Percentiles rank a stretch among this genome's conserved stretches.
phyloP scores from a whole-genome alignment of 2,888 invertebrate genomes.

The Didymodactylos carnosus region DNA sequence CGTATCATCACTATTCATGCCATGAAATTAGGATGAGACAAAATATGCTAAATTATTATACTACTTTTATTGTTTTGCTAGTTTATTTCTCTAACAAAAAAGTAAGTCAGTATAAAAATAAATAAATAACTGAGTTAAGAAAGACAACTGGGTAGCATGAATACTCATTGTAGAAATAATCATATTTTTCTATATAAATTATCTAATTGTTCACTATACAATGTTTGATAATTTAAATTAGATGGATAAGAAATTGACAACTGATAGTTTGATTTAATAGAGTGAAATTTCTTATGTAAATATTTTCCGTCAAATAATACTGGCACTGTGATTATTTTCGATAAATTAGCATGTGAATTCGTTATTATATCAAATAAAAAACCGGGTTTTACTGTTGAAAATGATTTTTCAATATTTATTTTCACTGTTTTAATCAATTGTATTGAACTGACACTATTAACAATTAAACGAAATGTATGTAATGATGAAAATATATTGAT shows the following conservation, averaged over 20 bases:
- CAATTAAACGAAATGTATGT: background rate
- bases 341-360: background rate
- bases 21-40: no score
- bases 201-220: background rate
- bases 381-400: background rate
- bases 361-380: background rate
- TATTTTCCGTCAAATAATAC: background rate
- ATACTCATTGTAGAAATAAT: no score
- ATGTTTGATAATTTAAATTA: background rate
- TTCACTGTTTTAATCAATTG: background rate
- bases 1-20: no score
- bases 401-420: background rate
- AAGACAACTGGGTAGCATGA: no score
- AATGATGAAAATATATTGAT: background rate
- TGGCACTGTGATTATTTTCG: background rate
- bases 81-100: no score
- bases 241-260: background rate
- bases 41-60: no score
- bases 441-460: background rate
- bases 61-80: no score
- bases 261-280: background rate
- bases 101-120: no score
- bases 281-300: background rate
- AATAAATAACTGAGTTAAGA: background rate
- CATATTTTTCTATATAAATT: background rate